phyloP scores from a whole-genome alignment of 2,113 vertebrate species.

The Oncorhynchus kisutch region DNA sequence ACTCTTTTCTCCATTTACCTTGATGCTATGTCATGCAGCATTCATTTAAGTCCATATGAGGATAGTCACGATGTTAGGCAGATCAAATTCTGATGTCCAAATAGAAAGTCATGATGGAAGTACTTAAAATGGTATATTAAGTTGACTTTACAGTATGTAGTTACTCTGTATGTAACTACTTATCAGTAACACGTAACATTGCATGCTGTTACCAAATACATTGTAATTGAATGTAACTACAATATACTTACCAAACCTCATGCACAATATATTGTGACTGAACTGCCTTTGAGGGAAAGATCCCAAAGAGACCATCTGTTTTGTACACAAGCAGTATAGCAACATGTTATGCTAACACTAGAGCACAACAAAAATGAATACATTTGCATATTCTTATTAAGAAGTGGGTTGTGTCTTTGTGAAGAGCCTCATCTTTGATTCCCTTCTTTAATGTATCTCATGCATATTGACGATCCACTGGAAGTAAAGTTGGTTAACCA shows the following conservation, averaged over 20 bases:
- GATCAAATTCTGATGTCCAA: not conserved
- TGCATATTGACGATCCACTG: conserved; percentile 69
- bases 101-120: not conserved
- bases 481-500: conserved; percentile 46
- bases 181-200: not conserved
- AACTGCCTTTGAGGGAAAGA: conserved; percentile 12
- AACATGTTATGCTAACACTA: conserved; percentile 60
- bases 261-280: not conserved
- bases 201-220: not conserved
- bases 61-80: not conserved
- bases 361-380: conserved; percentile 56
- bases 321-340: conserved; percentile 53
- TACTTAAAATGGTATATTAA: not conserved
- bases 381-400: conserved; percentile 67
- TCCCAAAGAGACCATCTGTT: not conserved
- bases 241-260: not conserved
- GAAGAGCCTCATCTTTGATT: conserved; percentile 53
- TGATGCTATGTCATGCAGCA: not conserved
- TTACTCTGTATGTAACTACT: not conserved
- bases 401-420: conserved; percentile 51
- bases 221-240: conserved; percentile 15
- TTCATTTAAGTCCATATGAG: not conserved
- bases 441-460: conserved; percentile 71
- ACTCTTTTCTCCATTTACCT: not conserved
- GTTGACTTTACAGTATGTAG: not conserved